Percentiles rank a stretch among this genome's conserved stretches.
These are phyloP conservation scores for Marmota monax DNA, from an alignment of 2,113 vertebrate genomes.

Conservation along the genomic window DNA sequence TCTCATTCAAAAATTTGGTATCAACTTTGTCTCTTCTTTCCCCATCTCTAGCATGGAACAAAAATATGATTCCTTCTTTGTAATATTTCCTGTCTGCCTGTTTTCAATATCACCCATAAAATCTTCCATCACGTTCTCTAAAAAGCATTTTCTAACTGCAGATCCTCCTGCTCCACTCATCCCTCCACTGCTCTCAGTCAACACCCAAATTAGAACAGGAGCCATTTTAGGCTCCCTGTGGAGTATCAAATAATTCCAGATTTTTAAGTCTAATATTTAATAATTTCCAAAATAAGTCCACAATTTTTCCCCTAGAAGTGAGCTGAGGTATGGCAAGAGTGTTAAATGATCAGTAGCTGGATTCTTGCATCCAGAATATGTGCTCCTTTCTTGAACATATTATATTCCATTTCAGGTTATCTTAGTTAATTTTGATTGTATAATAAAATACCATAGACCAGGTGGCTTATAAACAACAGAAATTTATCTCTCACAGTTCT, in stretches of 20 bases:
- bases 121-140: neutral
- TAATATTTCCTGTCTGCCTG: neutral
- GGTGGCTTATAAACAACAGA: neutral
- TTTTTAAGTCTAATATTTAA: neutral
- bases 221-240: neutral
- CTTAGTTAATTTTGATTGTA: neutral
- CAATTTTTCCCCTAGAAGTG: neutral
- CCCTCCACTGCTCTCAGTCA: neutral
- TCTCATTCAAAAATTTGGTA: neutral
- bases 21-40: slow-evolving; percentile 20
- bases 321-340: neutral
- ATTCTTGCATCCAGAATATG: neutral
- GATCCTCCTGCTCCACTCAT: neutral
- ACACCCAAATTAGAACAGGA: neutral
- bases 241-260: neutral
- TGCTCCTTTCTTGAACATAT: neutral
- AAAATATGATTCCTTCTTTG: neutral
- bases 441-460: neutral
- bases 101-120: neutral
- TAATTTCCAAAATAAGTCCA: neutral
- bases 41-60: slow-evolving; percentile 10
- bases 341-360: neutral
- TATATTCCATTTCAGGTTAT: neutral
- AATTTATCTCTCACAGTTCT: neutral
- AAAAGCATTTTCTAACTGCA: neutral